Evolutionary conservation across 2,113 vertebrate genomes (phyloP).

Genomic region (Pelecanoides urinatrix): DNA sequence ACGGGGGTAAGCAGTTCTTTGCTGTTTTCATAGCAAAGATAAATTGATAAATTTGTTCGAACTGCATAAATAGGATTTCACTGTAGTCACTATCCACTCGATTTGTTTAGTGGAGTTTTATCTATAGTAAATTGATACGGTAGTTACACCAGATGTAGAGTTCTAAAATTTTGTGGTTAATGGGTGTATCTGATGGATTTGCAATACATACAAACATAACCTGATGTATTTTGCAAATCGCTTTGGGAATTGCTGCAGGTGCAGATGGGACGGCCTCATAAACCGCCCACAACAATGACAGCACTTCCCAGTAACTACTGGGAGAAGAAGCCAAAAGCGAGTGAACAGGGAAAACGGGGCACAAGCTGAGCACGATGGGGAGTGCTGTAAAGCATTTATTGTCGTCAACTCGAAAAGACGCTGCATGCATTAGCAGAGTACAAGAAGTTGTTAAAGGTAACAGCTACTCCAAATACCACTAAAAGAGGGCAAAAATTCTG

Average conservation of each 20-base stretch:
- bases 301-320: neutral
- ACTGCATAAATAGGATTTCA: neutral
- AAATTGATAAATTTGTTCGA: neutral
- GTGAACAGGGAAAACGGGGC: neutral
- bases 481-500: neutral
- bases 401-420: fast-evolving
- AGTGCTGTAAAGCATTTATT: neutral
- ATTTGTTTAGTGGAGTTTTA: neutral
- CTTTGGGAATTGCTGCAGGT: neutral
- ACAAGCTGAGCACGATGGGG: fast-evolving
- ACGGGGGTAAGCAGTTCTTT: neutral
- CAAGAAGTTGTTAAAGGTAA: neutral
- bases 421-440: neutral
- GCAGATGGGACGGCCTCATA: neutral
- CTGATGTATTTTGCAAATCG: neutral
- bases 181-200: neutral
- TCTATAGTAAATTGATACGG: fast-evolving
- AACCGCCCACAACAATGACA: fast-evolving
- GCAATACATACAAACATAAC: neutral
- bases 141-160: neutral
- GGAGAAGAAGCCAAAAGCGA: neutral
- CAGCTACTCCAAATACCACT: neutral
- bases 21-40: neutral
- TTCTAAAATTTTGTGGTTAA: neutral
- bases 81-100: neutral